These are phyloP conservation scores for Neogale vison DNA, from an alignment of 2,113 vertebrate species.

Conservation along the genomic window DNA sequence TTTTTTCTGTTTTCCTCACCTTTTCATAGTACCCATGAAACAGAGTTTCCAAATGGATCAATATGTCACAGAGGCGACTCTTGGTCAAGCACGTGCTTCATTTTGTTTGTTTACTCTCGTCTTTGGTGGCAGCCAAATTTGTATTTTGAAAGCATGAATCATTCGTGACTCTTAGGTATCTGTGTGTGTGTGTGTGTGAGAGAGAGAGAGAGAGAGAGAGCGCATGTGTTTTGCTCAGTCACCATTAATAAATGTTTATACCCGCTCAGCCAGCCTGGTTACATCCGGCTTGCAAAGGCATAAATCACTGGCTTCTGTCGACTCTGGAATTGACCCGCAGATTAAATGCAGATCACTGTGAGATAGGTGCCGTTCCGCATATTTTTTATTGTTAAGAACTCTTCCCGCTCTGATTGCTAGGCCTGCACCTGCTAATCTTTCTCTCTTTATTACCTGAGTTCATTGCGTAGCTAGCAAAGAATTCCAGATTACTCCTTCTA, in stretches of 20 bases:
- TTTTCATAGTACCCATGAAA: not conserved
- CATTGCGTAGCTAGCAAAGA: constrained; percentile 2
- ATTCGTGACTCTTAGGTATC: not conserved
- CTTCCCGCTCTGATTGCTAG: constrained; percentile 26
- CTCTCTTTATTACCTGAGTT: constrained; percentile 45
- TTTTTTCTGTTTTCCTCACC: not conserved
- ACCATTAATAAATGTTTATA: constrained; percentile 50
- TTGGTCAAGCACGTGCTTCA: not conserved
- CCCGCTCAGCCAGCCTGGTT: constrained; percentile 28
- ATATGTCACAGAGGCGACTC: not conserved
- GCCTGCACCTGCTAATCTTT: constrained; percentile 44
- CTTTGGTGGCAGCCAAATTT: not conserved
- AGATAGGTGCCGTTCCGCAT: not conserved
- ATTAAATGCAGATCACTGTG: constrained; percentile 61
- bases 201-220: not conserved
- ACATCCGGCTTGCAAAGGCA: constrained; percentile 28
- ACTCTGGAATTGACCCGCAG: constrained; percentile 52
- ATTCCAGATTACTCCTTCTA: constrained; percentile 25
- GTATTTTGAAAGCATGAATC: constrained; percentile 22
- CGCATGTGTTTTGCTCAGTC: not conserved
- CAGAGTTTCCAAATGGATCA: constrained; percentile 7
- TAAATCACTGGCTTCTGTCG: constrained; percentile 70
- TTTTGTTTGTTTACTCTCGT: not conserved
- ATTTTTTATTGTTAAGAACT: constrained; percentile 60
- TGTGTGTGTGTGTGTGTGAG: not conserved